A percentile compares a stretch with the other conserved stretches of the same genome.
Conservation (phyloP, 2,113 vertebrate species). For the Gasterosteus aculeatus region DNA sequence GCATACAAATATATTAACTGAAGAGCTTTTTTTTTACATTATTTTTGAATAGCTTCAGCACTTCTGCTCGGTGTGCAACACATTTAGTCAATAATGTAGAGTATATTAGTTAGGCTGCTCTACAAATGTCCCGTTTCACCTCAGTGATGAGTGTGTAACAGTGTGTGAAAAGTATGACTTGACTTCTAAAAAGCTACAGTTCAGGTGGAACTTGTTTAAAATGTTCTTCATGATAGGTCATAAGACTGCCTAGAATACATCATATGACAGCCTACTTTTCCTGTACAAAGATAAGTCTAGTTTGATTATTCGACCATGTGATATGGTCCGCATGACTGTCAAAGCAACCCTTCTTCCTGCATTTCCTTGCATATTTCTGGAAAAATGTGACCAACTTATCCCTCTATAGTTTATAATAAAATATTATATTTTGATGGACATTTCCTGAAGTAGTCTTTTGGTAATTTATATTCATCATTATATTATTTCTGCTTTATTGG, state of each 20-base stretch:
- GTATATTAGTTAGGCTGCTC: background rate
- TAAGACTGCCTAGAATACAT: too few relatives aligned
- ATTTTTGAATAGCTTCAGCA: background rate
- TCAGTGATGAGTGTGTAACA: slow-evolving; percentile 3
- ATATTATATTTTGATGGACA: slow-evolving; percentile 9
- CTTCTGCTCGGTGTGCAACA: background rate
- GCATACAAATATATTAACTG: background rate
- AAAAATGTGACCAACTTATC: background rate
- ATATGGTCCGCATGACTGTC: too few relatives aligned
- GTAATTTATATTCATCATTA: background rate
- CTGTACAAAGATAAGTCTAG: too few relatives aligned
- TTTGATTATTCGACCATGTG: too few relatives aligned
- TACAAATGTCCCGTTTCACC: background rate
- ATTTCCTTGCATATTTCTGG: too few relatives aligned
- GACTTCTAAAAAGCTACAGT: background rate
- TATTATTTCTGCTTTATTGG: slow-evolving; percentile 26
- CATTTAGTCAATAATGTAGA: background rate
- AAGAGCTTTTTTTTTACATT: background rate
- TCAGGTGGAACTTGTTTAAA: too few relatives aligned
- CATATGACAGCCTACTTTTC: too few relatives aligned
- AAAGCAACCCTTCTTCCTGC: too few relatives aligned
- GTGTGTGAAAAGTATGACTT: background rate
- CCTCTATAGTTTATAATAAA: background rate
- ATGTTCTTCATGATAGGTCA: too few relatives aligned
- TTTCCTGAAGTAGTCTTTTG: slow-evolving; percentile 4